phyloP scores from a whole-genome alignment of 2,797 vertebrate genomes.

The Pseudochaenichthys georgianus region DNA sequence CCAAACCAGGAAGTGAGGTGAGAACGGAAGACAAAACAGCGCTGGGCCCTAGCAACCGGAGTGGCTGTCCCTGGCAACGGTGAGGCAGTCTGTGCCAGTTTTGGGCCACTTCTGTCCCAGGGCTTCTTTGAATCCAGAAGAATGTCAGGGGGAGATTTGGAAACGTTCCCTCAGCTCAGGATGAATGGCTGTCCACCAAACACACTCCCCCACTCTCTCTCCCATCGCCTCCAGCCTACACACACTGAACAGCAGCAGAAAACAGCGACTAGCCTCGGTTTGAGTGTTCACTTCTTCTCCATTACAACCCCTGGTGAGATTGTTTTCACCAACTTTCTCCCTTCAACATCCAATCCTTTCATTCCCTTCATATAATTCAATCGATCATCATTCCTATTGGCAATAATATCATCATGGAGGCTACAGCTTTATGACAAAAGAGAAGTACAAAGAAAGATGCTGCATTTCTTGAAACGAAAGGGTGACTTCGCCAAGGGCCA shows the following conservation, averaged over 20 bases:
- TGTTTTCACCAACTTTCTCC: background rate
- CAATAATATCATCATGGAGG: background rate
- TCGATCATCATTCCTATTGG: background rate
- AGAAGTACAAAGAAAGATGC: too few relatives aligned
- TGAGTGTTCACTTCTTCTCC: constrained; percentile 23
- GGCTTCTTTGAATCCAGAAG: constrained; percentile 82
- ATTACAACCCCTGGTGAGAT: constrained; percentile 7
- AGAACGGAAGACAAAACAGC: constrained; percentile 76
- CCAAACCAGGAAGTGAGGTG: constrained; percentile 84
- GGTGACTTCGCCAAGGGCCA: too few relatives aligned
- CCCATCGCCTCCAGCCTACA: constrained; percentile 36
- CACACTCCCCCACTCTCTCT: constrained; percentile 50
- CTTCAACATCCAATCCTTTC: background rate
- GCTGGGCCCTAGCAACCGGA: constrained; percentile 77
- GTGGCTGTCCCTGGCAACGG: constrained; percentile 83
- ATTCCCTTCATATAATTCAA: background rate
- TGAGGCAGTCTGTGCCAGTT: constrained; percentile 80
- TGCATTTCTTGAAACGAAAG: too few relatives aligned
- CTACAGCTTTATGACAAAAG: too few relatives aligned
- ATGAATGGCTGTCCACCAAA: constrained; percentile 78
- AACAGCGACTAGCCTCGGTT: constrained; percentile 38
- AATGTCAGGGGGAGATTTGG: constrained; percentile 83
- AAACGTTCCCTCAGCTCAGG: constrained; percentile 74
- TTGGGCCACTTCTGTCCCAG: constrained; percentile 82
- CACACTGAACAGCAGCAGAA: constrained; percentile 41